Percentiles rank a stretch among this genome's conserved stretches.
These are phyloP conservation scores for Drosophila nigromelanica DNA, from an alignment of 1,140 invertebrate species.

Conservation along the genomic window DNA sequence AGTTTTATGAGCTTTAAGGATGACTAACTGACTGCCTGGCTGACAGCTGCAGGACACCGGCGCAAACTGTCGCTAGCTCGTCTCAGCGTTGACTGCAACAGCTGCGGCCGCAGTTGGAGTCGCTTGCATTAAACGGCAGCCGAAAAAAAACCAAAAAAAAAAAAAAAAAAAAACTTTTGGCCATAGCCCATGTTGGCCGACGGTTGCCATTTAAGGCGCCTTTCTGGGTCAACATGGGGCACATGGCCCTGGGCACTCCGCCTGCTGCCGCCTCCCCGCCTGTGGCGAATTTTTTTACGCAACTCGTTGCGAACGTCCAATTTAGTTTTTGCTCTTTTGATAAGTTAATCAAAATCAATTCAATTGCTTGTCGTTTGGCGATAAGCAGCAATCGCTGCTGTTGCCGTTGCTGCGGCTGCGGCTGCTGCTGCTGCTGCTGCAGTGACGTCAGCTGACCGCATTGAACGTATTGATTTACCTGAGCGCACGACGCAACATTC, in stretches of 20 bases:
- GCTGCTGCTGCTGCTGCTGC: conserved; percentile 1
- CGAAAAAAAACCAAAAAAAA: background rate
- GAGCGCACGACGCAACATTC: conserved; percentile 26
- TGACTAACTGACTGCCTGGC: background rate
- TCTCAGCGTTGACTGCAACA: conserved; percentile 18
- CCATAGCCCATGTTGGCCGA: conserved; percentile 24
- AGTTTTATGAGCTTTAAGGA: no score
- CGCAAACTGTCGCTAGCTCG: conserved; percentile 41
- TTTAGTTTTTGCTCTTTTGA: conserved; percentile 31
- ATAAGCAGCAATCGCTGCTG: conserved; percentile 15
- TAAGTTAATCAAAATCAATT: conserved; percentile 67
- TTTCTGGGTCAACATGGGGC: conserved; percentile 37
- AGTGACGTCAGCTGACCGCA: conserved; percentile 48
- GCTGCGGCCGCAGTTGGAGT: background rate
- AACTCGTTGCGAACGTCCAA: conserved; percentile 25
- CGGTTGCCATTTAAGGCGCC: conserved; percentile 45
- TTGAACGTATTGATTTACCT: conserved; percentile 43
- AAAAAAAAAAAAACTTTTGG: background rate
- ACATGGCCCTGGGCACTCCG: conserved; percentile 7
- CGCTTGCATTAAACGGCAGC: conserved; percentile 9
- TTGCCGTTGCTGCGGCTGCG: background rate
- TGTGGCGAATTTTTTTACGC: conserved; percentile 35
- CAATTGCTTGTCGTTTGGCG: conserved; percentile 34
- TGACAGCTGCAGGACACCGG: conserved; percentile 9
- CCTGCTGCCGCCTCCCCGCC: background rate